Conservation (phyloP, 2,888 invertebrate genomes). For the Drosophila mimica region DNA sequence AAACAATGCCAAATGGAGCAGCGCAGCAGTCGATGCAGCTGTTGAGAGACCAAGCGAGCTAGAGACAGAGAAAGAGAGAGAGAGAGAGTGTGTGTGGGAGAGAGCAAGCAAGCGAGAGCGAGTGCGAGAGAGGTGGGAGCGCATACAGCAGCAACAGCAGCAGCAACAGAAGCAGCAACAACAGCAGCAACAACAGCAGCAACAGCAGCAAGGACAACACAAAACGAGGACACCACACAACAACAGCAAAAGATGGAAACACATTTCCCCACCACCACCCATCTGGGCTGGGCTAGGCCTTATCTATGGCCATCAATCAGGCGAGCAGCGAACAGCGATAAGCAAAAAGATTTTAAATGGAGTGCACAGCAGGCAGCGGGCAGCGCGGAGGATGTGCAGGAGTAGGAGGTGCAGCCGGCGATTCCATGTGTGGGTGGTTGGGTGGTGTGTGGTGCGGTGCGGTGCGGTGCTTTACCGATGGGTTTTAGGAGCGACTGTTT, state of each 20-base stretch:
- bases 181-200: constrained; percentile 28
- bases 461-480: constrained; percentile 29
- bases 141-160: constrained; percentile 24
- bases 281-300: constrained; percentile 74
- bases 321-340: constrained; percentile 84
- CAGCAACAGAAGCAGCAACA: no score
- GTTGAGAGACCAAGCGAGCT: constrained; percentile 20
- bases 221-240: constrained; percentile 64
- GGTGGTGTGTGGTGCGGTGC: constrained; percentile 11
- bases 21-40: constrained; percentile 57
- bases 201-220: constrained; percentile 49
- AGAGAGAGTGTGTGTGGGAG: neutral
- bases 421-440: constrained; percentile 27
- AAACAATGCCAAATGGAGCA: constrained; percentile 79
- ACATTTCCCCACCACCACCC: constrained; percentile 10
- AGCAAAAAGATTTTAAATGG: constrained; percentile 85
- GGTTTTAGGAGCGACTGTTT: constrained; percentile 59
- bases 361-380: constrained; percentile 64
- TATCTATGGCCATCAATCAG: constrained; percentile 86
- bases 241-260: constrained; percentile 40
- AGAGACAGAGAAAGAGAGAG: neutral
- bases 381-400: neutral
- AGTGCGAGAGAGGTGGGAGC: constrained; percentile 8
- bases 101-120: neutral
- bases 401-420: neutral